A percentile compares a stretch with the other conserved stretches of the same genome.
These are phyloP conservation scores for Cerastis leucographa DNA, from an alignment of 2,888 invertebrate species.

Conservation along the genomic window DNA sequence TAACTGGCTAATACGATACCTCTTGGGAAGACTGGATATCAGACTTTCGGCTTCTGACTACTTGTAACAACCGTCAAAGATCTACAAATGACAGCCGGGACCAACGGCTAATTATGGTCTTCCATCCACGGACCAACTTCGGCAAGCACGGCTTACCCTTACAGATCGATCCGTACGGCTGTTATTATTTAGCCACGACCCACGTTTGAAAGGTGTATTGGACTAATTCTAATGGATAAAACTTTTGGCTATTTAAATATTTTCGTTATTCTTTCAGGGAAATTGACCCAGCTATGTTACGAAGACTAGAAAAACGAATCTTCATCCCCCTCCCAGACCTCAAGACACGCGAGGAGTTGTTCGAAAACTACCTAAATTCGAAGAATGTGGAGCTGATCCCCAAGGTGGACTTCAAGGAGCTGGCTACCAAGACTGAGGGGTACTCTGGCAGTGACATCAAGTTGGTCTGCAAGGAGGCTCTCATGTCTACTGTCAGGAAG, in stretches of 20 bases:
- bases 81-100: no score
- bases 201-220: neutral
- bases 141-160: no score
- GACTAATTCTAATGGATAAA: neutral
- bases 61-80: no score
- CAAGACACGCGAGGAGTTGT: conserved; percentile 92
- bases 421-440: conserved; percentile 92
- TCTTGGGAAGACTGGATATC: no score
- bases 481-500: conserved; percentile 95
- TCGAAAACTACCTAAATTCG: conserved; percentile 91
- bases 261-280: conserved; percentile 90
- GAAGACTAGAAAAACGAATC: conserved; percentile 97
- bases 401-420: conserved; percentile 82
- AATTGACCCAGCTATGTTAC: conserved; percentile 96
- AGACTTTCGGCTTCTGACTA: no score
- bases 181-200: no score
- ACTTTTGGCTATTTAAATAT: no score
- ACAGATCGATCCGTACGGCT: no score
- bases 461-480: conserved; percentile 96
- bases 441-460: conserved; percentile 98
- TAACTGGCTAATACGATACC: no score
- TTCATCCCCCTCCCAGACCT: conserved; percentile 94
- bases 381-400: conserved; percentile 86
- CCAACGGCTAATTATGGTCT: no score
- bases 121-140: no score